phyloP scores from a whole-genome alignment of 1,140 invertebrate genomes.

The Megathymus violae region DNA sequence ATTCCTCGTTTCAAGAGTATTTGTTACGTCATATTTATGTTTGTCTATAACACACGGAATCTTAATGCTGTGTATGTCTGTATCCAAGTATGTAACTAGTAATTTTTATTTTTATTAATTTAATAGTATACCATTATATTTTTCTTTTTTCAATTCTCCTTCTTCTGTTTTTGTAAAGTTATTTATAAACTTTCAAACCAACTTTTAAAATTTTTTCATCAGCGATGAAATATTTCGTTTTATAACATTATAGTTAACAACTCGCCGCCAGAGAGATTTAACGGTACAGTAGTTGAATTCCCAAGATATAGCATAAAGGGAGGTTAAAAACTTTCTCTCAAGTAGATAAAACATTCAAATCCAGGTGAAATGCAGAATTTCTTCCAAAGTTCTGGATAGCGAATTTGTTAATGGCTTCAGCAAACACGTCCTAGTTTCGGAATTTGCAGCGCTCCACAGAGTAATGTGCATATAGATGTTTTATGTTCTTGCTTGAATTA shows the following conservation, averaged over 20 bases:
- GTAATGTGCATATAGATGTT: conserved; percentile 4
- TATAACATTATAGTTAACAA: conserved; percentile 19
- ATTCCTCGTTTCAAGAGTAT: no score
- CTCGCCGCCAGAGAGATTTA: conserved; percentile 6
- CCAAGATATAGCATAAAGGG: conserved; percentile 25
- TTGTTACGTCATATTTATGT: no score
- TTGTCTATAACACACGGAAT: no score
- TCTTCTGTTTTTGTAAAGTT: neutral
- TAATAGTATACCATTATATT: no score
- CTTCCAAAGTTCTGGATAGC: conserved; percentile 34
- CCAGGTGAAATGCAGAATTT: conserved; percentile 30
- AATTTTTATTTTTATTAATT: no score
- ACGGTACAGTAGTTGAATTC: conserved; percentile 27
- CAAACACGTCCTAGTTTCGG: conserved; percentile 26
- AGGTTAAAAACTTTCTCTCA: conserved; percentile 33
- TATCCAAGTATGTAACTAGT: no score
- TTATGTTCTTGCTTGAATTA: neutral
- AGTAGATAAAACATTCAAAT: conserved; percentile 38
- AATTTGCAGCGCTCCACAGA: conserved; percentile 14
- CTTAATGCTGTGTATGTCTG: no score
- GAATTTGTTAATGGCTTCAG: conserved; percentile 32
- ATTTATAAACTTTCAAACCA: conserved; percentile 1
- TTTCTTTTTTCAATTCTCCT: neutral
- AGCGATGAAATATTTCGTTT: conserved; percentile 25
- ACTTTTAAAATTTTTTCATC: conserved; percentile 5